phyloP scores from a whole-genome alignment of 2,113 vertebrate species.

The Cheirogaleus medius region DNA sequence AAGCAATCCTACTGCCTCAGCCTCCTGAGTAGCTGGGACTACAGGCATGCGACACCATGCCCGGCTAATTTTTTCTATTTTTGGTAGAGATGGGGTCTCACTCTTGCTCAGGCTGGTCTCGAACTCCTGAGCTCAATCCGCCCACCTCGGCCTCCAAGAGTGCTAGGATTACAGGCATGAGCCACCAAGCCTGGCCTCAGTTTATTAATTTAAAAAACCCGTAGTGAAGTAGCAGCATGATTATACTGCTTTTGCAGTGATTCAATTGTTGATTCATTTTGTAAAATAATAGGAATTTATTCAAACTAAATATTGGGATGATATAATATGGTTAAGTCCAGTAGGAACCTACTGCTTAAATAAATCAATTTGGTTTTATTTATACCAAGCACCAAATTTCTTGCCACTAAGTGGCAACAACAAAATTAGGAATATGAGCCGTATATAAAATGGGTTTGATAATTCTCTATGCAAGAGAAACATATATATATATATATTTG shows the following conservation, averaged over 20 bases:
- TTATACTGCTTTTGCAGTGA: conserved; percentile 45
- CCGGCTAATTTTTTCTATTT: too few relatives aligned
- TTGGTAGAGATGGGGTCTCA: too few relatives aligned
- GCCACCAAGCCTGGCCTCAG: too few relatives aligned
- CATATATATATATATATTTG: too few relatives aligned
- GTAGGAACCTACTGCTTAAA: not conserved
- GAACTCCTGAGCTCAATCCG: too few relatives aligned
- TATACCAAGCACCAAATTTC: conserved; percentile 1
- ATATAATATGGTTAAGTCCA: conserved; percentile 5
- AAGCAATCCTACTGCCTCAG: too few relatives aligned
- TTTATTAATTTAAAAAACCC: conserved; percentile 25
- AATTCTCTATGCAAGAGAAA: not conserved
- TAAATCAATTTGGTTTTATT: conserved; percentile 13
- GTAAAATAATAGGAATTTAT: conserved; percentile 60
- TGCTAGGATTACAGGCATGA: too few relatives aligned
- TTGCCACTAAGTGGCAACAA: not conserved
- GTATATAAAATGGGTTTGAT: not conserved
- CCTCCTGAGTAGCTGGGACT: too few relatives aligned
- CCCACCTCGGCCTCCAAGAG: too few relatives aligned
- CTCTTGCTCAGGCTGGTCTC: too few relatives aligned
- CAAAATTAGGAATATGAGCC: conserved; percentile 3
- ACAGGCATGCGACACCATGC: too few relatives aligned
- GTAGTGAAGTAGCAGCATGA: conserved; percentile 3
- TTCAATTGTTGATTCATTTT: conserved; percentile 61
- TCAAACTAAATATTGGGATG: conserved; percentile 43